phyloP scores from a whole-genome alignment of 2,797 vertebrate species.

The Parauchenoglanis punctatus region DNA sequence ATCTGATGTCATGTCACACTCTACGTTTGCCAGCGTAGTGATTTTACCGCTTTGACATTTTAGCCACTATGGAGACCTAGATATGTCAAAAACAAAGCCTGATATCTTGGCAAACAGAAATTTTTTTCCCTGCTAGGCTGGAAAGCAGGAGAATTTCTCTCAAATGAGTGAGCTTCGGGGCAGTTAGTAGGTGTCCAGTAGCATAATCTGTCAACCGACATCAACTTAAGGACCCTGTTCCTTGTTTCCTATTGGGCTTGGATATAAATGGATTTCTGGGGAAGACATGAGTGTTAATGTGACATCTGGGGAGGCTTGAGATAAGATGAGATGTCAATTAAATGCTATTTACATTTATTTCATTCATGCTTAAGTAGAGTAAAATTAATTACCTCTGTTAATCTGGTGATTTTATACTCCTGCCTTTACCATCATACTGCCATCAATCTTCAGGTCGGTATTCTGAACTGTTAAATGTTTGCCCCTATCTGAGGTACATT shows the following conservation, averaged over 20 bases:
- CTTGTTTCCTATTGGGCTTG: neutral
- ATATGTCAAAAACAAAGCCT: slow-evolving; percentile 51
- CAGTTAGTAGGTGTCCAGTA: slow-evolving; percentile 25
- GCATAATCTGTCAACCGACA: slow-evolving; percentile 39
- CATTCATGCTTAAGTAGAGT: neutral
- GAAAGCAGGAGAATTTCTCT: slow-evolving; percentile 22
- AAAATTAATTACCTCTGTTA: neutral
- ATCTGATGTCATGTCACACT: slow-evolving; percentile 28
- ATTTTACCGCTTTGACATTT: slow-evolving; percentile 33
- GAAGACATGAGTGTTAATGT: neutral
- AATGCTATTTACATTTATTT: neutral
- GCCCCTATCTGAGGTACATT: neutral
- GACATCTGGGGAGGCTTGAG: neutral
- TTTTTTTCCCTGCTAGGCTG: slow-evolving; percentile 29
- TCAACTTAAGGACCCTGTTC: slow-evolving; percentile 31
- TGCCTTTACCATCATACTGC: neutral
- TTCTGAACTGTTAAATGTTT: neutral
- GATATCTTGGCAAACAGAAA: slow-evolving; percentile 43
- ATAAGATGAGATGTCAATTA: neutral
- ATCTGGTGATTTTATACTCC: neutral
- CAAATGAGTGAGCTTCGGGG: slow-evolving; percentile 24
- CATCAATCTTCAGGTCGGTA: neutral
- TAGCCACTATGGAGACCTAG: slow-evolving; percentile 49
- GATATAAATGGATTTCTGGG: slow-evolving; percentile 23
- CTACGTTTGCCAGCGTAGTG: slow-evolving; percentile 5